Conservation (phyloP, 1,140 invertebrate genomes). For the Stenopsyche tienmushanensis region DNA sequence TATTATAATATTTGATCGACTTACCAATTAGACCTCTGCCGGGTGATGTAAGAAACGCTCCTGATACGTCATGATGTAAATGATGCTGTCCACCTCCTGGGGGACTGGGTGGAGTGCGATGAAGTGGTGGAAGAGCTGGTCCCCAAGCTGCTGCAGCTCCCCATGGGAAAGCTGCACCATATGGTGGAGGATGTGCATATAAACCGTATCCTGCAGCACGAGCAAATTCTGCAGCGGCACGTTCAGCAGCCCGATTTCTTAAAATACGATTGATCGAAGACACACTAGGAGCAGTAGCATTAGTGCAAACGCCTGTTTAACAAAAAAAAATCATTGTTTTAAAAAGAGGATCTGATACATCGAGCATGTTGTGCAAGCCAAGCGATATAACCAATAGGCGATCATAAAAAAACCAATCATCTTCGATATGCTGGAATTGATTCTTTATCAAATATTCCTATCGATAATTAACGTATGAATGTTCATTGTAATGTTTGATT, state of each 20-base stretch:
- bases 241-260: constrained; percentile 84
- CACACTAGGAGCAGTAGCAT: constrained; percentile 86
- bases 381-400: no score
- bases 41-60: constrained; percentile 57
- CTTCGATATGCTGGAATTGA: no score
- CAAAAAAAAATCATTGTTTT: constrained; percentile 38
- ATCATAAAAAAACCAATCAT: no score
- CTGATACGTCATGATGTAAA: constrained; percentile 53
- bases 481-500: no score
- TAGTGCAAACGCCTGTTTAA: constrained; percentile 75
- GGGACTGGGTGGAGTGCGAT: constrained; percentile 50
- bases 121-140: constrained; percentile 53
- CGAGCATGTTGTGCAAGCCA: not conserved
- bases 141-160: constrained; percentile 55
- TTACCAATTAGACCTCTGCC: constrained; percentile 52
- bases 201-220: constrained; percentile 86
- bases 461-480: no score
- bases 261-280: constrained; percentile 92
- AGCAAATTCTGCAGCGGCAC: constrained; percentile 92
- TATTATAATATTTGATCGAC: no score
- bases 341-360: not conserved
- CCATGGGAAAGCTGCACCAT: constrained; percentile 64
- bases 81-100: constrained; percentile 54
- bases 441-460: no score
- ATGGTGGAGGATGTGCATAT: constrained; percentile 72